Conservation (phyloP, 1,140 invertebrate genomes). For the Rhopalosiphum maidis region DNA sequence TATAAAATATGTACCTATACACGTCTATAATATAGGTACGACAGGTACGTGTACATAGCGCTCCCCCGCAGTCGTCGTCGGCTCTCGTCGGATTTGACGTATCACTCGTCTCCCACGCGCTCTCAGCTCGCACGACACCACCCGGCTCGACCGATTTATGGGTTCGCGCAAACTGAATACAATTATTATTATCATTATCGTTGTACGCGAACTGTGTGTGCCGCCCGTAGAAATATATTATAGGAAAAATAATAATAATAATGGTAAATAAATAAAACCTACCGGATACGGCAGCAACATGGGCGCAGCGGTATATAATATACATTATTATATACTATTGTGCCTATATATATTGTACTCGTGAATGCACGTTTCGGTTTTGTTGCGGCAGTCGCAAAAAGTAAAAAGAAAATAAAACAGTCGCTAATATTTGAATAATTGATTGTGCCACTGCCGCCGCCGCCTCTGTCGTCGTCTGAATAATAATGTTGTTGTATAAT, state of each 20-base stretch:
- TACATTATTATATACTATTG: background rate
- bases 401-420: background rate
- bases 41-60: background rate
- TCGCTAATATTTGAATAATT: conserved; percentile 43
- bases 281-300: conserved; percentile 1
- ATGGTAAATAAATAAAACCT: background rate
- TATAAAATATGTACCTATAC: background rate
- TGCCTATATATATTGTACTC: background rate
- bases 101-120: conserved; percentile 43
- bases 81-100: conserved; percentile 11
- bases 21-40: background rate
- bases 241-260: background rate
- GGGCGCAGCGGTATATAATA: conserved; percentile 16
- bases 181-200: conserved; percentile 19
- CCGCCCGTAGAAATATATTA: background rate
- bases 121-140: background rate
- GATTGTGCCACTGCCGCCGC: conserved; percentile 10
- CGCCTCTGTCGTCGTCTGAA: conserved; percentile 10
- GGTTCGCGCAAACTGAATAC: background rate
- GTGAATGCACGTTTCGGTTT: conserved; percentile 12
- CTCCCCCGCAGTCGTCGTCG: conserved; percentile 24
- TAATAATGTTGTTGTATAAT: conserved; percentile 18
- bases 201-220: background rate
- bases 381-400: background rate
- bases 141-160: background rate